Evolutionary conservation across 2,888 invertebrate species (phyloP), one percentile per base, ranked within the genome.

Genomic region (Xanthia icteritia): DNA sequence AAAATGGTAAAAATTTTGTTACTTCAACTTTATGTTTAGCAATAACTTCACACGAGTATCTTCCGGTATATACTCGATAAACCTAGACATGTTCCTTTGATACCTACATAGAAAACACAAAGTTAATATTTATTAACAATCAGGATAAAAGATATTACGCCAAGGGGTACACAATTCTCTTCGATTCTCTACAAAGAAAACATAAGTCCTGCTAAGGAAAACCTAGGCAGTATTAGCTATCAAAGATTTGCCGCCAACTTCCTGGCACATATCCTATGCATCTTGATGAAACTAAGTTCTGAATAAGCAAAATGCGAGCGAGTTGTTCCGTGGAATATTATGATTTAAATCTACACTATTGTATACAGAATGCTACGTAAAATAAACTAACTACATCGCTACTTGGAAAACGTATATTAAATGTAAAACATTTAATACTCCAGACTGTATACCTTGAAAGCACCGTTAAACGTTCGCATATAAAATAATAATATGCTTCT

Each of bases 271-370:
- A 80, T 80, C 79, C 82, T 82, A 83, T 88, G 86, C 83, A 88
- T 88, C 86, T 82, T 86, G 83, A 88, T 88, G 75, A 80, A 64
- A 75, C 65, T 80, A 76, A 86, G 82, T 87, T 88, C 81, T 86
- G 86, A 86, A 88, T 86, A 88, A 84, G 87, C 82, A 86, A 85
- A 82, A 86, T 61, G 73, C 74, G 68, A 81, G 77, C 81, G 77
- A 79, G 66, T 77, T 82, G 73, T 82, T 74, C 74, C 74, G 71
- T 74, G 76, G 72, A 79, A 81, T 79, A 78, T 81, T 79, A 83
- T 85, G 80, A 81, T 78, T 75, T 79, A 78, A 72, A 74, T 64
- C 66, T 56, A 60, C 74, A 63, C 66, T 77, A 73, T 51, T 79
- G 45, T 76, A 54, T n/a, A 69, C 39, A 67, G 42, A 79, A 68